Conservation (phyloP, 2,113 vertebrate species). For the Indri indri region DNA sequence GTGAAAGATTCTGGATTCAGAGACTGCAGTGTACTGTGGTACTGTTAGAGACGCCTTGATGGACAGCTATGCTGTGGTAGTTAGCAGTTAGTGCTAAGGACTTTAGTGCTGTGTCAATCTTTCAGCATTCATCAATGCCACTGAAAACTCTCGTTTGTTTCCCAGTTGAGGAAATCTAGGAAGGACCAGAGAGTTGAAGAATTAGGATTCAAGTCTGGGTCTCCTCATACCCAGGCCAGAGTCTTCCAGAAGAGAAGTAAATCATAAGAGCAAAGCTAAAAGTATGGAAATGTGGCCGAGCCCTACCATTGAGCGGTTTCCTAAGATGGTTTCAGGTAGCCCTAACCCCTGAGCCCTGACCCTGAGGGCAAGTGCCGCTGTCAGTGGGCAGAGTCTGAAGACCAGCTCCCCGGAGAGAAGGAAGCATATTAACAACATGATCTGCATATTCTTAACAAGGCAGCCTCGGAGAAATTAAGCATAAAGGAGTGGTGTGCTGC, state of each 20-base stretch:
- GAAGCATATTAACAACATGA: not conserved
- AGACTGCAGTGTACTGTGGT: not conserved
- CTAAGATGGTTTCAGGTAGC: not conserved
- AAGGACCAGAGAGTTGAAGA: not conserved
- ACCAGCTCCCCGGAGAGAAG: not conserved
- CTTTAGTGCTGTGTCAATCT: no score
- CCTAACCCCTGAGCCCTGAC: not conserved
- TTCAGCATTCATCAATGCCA: not conserved
- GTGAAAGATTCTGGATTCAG: no score
- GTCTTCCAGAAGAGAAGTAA: not conserved
- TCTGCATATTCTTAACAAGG: not conserved
- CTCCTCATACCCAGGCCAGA: not conserved
- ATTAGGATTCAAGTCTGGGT: not conserved
- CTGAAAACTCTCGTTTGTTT: not conserved
- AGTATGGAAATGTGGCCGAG: not conserved
- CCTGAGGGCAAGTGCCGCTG: not conserved
- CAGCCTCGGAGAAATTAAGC: not conserved
- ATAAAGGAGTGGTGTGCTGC: not conserved
- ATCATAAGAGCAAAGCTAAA: not conserved
- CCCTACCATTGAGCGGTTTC: no score
- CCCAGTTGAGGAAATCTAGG: not conserved
- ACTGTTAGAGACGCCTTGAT: fast-evolving
- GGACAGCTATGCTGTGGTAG: not conserved
- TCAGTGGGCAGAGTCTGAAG: not conserved
- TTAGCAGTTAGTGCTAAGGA: not conserved